Base-by-base conservation (phyloP, 1,140 invertebrate species). In the Tachypleus tridentatus region DNA sequence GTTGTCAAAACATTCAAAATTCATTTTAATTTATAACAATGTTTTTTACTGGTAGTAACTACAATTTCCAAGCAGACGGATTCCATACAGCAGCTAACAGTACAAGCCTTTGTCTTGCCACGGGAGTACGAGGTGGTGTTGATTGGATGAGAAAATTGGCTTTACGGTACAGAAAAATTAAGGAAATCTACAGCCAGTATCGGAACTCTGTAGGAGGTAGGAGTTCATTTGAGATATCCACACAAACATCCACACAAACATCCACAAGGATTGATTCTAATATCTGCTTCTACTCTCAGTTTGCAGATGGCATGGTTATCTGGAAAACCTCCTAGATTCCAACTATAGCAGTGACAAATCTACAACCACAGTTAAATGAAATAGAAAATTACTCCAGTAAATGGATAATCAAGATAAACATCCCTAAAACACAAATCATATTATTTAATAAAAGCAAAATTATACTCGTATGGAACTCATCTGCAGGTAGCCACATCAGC, bases 71-170 rank as follows among this genome's bases (percentile, higher is more conserved):
- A 8, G 85, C 86, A 1, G 94, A 98, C 76, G 93, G 93, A 47
- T 96, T 97, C 76, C 29, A 29, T 29, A 29, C 29, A 29, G 29
- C 29, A 29, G 29, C 29, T 2, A 88, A 91, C 72, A 82, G 87
- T 10, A 82, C 84, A 58, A 81, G 83, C 3, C 79, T 77, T 57
- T 80, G 80, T 62, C 79, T 88, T 75, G 84, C 88, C 48, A 84
- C 85, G 47, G 88, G 88, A 5, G 88, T 92, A 0, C 79, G 93
- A 5, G 93, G 93, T 11, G 94, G 94, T 4, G 93, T 97, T 0
- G 95, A 98, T 73, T 82, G 81, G 93, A 96, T 97, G 93, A 80
- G 93, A 71, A 98, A 98, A 76, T 79, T 97, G 59, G 93, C 95
- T 3, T 97, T 97, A 76, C 82, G 95, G 67, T 97, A 97, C 76